These are phyloP conservation scores for Gastrophryne carolinensis DNA, from an alignment of 2,797 vertebrate species.

Conservation along the genomic window DNA sequence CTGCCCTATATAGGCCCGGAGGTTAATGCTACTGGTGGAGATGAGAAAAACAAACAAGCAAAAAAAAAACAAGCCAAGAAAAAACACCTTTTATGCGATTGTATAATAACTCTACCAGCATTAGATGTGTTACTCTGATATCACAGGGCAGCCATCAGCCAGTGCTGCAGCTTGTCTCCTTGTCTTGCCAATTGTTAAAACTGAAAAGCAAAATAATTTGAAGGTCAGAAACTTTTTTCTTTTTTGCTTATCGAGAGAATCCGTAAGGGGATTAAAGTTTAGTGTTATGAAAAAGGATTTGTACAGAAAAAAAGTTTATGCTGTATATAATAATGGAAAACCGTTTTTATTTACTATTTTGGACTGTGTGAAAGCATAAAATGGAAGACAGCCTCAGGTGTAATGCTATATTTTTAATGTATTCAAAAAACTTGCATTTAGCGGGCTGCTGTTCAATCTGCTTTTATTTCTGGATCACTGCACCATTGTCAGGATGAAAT, in stretches of 20 bases:
- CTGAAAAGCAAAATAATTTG: conserved; percentile 18
- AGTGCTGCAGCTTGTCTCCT: background rate
- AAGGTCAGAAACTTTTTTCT: conserved; percentile 1
- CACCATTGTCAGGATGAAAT: conserved; percentile 40
- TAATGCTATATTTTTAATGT: conserved; percentile 13
- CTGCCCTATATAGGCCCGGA: too few species aligned
- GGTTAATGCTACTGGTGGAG: too few species aligned
- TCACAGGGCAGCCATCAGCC: background rate
- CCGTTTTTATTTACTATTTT: background rate
- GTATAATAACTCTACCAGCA: conserved; percentile 6
- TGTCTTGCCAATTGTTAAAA: background rate
- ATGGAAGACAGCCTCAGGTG: conserved; percentile 9
- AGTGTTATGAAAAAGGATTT: conserved; percentile 9
- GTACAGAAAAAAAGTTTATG: conserved; percentile 10
- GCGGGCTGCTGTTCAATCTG: conserved; percentile 21
- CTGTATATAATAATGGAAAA: background rate
- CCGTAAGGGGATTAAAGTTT: conserved; percentile 26
- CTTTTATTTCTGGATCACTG: conserved; percentile 38
- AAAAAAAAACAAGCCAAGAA: background rate
- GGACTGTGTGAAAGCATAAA: background rate
- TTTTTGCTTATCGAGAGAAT: background rate
- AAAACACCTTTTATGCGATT: background rate
- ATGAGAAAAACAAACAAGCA: background rate
- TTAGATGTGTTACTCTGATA: conserved; percentile 17
- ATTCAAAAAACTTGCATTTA: conserved; percentile 22